Percentiles rank a stretch among this genome's conserved stretches.
phyloP scores from a whole-genome alignment of 2,113 vertebrate species.

The Harpagus bidentatus region DNA sequence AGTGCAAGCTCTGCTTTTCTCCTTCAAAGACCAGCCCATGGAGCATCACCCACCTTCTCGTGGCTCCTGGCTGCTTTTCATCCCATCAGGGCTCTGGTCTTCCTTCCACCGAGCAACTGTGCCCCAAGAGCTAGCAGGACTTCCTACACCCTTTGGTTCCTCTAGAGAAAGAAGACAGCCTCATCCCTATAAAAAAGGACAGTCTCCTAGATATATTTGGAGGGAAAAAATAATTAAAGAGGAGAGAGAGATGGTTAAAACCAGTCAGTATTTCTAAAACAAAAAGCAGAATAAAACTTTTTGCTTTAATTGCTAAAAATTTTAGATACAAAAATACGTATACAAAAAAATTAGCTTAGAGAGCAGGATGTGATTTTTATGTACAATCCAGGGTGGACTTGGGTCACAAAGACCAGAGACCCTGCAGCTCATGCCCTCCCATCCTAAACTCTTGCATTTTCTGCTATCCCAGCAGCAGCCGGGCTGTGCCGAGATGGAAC shows the following conservation, averaged over 20 bases:
- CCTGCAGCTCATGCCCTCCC: not conserved
- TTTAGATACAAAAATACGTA: not conserved
- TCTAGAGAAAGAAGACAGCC: not conserved
- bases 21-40: not conserved
- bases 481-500: not conserved
- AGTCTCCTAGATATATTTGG: not conserved
- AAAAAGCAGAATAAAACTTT: not conserved
- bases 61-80: not conserved
- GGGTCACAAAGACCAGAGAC: not conserved
- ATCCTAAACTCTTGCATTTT: not conserved
- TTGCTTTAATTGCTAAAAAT: not conserved
- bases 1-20: not conserved
- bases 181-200: not conserved
- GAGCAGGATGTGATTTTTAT: not conserved
- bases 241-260: not conserved
- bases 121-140: not conserved
- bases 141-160: not conserved
- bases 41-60: not conserved
- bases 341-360: not conserved
- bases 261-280: not conserved
- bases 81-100: not conserved
- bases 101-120: not conserved
- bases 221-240: not conserved
- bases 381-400: not conserved
- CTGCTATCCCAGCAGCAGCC: not conserved